A percentile compares a stretch with the other conserved stretches of the same genome.
phyloP scores from a whole-genome alignment of 2,797 vertebrate genomes.

The Liparis tanakae region DNA sequence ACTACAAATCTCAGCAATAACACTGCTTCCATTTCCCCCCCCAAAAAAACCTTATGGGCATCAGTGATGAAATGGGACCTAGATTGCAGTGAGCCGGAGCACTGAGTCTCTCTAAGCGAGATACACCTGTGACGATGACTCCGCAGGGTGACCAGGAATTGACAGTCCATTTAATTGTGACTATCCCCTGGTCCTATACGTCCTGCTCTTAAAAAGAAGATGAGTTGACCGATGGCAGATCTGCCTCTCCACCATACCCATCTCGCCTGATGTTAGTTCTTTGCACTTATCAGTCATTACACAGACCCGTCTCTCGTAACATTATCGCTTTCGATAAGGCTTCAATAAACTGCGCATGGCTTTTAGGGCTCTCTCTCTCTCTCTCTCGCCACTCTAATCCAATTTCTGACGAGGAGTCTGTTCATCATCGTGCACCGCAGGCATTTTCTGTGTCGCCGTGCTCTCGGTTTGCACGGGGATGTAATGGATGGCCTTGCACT shows the following conservation, averaged over 20 bases:
- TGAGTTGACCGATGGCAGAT: constrained; percentile 63
- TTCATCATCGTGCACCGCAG: constrained; percentile 77
- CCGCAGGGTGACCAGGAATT: constrained; percentile 47
- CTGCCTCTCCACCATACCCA: constrained; percentile 56
- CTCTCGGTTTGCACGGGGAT: constrained; percentile 62
- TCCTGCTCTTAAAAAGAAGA: constrained; percentile 58
- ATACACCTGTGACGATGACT: constrained; percentile 63
- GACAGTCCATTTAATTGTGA: constrained; percentile 44
- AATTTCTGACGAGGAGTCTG: constrained; percentile 80
- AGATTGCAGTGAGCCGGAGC: constrained; percentile 58
- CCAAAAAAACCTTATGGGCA: constrained; percentile 53
- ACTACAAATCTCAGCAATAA: constrained; percentile 44
- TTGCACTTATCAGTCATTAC: constrained; percentile 77
- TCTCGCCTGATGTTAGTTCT: constrained; percentile 54
- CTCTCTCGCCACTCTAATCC: constrained; percentile 81
- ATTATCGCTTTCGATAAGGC: constrained; percentile 85
- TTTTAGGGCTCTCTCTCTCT: constrained; percentile 76
- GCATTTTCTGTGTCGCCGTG: constrained; percentile 65
- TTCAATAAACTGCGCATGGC: constrained; percentile 81
- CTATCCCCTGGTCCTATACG: constrained; percentile 31
- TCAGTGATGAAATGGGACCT: constrained; percentile 59
- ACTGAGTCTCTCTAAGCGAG: constrained; percentile 38
- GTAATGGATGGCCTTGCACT: constrained; percentile 78
- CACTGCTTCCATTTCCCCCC: constrained; percentile 37
- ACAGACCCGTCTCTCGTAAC: constrained; percentile 75